phyloP scores from a whole-genome alignment of 2,113 vertebrate species.

The Phyllostomus hastatus region DNA sequence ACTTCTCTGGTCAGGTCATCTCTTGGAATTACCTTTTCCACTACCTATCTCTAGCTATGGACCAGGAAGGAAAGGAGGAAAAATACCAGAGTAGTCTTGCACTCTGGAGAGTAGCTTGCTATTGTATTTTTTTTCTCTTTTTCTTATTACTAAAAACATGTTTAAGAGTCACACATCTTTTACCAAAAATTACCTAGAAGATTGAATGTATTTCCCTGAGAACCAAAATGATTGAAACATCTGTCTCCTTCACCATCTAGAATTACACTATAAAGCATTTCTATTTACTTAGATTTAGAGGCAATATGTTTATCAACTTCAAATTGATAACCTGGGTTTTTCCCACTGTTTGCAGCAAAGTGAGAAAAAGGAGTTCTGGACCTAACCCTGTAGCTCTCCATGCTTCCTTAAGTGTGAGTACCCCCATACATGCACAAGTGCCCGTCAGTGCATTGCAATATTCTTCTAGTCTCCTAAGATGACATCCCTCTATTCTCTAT shows the following conservation, averaged over 20 bases:
- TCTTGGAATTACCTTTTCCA: background rate
- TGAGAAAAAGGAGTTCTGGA: background rate
- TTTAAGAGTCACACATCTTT: background rate
- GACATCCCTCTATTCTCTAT: background rate
- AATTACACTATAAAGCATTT: background rate
- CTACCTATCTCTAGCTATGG: background rate
- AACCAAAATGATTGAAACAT: background rate
- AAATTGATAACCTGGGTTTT: background rate
- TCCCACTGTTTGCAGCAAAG: background rate
- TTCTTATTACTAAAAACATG: background rate
- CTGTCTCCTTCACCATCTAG: background rate
- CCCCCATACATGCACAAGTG: background rate
- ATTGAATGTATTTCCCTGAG: background rate
- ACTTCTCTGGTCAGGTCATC: background rate
- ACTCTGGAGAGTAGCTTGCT: background rate
- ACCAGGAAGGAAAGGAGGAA: background rate
- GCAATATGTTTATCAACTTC: background rate
- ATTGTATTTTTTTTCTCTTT: background rate
- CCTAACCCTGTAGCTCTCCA: no score
- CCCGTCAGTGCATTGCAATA: background rate
- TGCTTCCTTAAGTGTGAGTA: background rate
- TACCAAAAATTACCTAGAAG: background rate
- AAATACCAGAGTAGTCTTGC: background rate
- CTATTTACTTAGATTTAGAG: background rate
- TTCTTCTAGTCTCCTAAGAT: background rate